A percentile compares a stretch with the other conserved stretches of the same genome.
Evolutionary conservation across 1,140 invertebrate genomes (phyloP).

Genomic region (Dendrolimus kikuchii): DNA sequence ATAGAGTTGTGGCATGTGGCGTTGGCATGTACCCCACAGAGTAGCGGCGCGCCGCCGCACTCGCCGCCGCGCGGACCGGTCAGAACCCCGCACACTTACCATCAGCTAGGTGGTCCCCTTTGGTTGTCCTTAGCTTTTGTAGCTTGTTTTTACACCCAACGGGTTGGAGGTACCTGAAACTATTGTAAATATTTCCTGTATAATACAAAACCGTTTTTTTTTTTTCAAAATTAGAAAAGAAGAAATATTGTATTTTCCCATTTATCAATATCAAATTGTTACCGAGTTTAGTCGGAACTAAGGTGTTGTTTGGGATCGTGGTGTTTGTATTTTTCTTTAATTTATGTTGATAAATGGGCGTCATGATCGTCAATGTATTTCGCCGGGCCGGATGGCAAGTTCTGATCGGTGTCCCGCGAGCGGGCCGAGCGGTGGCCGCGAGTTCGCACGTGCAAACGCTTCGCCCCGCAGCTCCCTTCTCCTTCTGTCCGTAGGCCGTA

Average conservation of each 20-base stretch:
- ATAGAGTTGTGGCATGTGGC: constrained; percentile 43
- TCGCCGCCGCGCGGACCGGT: constrained; percentile 5
- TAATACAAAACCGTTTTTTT: no score
- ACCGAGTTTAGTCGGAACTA: no score
- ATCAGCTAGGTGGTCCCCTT: not conserved
- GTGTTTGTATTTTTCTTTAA: no score
- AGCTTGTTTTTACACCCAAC: not conserved
- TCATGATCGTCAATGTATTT: no score
- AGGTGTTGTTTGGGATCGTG: no score
- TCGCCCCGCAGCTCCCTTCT: constrained; percentile 66
- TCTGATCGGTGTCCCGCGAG: constrained; percentile 8
- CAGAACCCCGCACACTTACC: constrained; percentile 9
- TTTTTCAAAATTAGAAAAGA: no score
- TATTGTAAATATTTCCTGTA: no score
- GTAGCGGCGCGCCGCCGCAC: constrained; percentile 31
- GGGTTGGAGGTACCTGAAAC: not conserved
- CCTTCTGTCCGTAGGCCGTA: constrained; percentile 70
- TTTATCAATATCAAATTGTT: no score
- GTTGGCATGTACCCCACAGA: constrained; percentile 62
- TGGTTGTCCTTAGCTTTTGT: not conserved
- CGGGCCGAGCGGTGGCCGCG: constrained; percentile 35
- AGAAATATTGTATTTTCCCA: no score
- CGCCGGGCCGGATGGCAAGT: no score
- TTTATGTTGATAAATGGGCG: not conserved
- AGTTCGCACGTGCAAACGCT: constrained; percentile 51